These are phyloP conservation scores for Lomographa bimaculata DNA, from an alignment of 2,888 invertebrate genomes.

Conservation along the genomic window DNA sequence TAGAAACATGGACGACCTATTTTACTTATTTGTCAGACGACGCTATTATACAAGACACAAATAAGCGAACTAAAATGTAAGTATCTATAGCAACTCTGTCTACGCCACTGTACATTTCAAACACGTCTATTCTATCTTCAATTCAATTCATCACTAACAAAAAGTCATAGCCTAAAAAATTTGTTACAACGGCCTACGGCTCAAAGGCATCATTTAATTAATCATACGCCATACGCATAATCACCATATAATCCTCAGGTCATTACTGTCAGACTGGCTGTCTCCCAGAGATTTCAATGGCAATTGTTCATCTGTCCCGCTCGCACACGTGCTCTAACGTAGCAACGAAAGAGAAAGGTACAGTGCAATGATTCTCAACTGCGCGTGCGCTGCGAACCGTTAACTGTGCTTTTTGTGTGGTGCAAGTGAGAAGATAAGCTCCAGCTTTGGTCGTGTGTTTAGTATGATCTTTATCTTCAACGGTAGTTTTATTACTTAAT, in stretches of 20 bases:
- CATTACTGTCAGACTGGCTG: conserved; percentile 44
- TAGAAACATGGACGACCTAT: too few species aligned
- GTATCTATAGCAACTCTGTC: too few species aligned
- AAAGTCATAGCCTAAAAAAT: conserved; percentile 5
- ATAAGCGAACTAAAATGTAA: too few species aligned
- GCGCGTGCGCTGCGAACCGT: conserved; percentile 63
- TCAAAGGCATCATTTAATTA: conserved; percentile 20
- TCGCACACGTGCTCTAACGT: conserved; percentile 28
- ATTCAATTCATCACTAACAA: conserved; percentile 9
- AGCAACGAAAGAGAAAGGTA: conserved; percentile 37
- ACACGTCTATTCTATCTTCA: background rate
- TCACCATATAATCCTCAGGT: conserved; percentile 31
- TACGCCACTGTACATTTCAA: background rate
- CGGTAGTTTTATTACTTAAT: too few species aligned
- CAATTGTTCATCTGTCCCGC: conserved; percentile 57
- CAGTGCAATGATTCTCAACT: conserved; percentile 42
- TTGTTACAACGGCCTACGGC: conserved; percentile 8
- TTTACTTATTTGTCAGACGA: too few species aligned
- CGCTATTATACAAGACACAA: too few species aligned
- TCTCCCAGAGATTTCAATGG: conserved; percentile 64
- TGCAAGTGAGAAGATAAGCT: conserved; percentile 11
- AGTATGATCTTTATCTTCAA: too few species aligned
- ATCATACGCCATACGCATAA: conserved; percentile 23
- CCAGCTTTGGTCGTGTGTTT: too few species aligned
- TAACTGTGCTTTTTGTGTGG: conserved; percentile 45